Conservation (phyloP, 2,888 invertebrate genomes). For the Trisateles emortualis region DNA sequence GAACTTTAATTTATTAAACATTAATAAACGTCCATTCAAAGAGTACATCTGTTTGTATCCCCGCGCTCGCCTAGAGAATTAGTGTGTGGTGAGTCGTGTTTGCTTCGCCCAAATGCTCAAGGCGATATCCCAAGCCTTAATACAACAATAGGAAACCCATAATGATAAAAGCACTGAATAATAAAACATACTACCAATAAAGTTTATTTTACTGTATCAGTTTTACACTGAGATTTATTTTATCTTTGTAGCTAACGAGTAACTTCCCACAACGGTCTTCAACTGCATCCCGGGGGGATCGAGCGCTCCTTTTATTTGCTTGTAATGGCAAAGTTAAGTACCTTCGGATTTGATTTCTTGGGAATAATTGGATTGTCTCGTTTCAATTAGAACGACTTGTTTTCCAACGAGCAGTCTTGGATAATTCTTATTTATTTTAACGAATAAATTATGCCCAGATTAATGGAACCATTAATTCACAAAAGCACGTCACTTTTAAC, state of each 20-base stretch:
- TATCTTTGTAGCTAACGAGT: conserved; percentile 43
- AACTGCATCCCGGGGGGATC: conserved; percentile 33
- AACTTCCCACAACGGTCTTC: conserved; percentile 31
- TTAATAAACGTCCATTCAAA: too few relatives aligned
- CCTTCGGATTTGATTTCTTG: conserved; percentile 43
- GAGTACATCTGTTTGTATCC: too few relatives aligned
- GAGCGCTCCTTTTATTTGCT: conserved; percentile 41
- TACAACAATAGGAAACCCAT: neutral
- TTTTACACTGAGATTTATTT: conserved; percentile 33
- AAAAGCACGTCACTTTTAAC: too few relatives aligned
- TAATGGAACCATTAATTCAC: conserved; percentile 10
- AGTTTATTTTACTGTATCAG: conserved; percentile 37
- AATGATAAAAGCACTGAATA: conserved; percentile 2
- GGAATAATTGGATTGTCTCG: conserved; percentile 43
- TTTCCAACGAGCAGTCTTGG: conserved; percentile 21
- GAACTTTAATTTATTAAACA: too few relatives aligned
- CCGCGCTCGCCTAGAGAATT: too few relatives aligned
- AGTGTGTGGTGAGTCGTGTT: too few relatives aligned
- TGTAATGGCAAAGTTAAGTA: conserved; percentile 45
- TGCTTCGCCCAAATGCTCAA: too few relatives aligned
- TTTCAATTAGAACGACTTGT: conserved; percentile 39
- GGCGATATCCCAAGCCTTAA: too few relatives aligned
- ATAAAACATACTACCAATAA: conserved; percentile 26
- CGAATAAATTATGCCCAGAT: conserved; percentile 42
- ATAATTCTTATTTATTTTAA: conserved; percentile 26